Conservation (phyloP, 2,113 vertebrate genomes). For the Coregonus clupeaformis region DNA sequence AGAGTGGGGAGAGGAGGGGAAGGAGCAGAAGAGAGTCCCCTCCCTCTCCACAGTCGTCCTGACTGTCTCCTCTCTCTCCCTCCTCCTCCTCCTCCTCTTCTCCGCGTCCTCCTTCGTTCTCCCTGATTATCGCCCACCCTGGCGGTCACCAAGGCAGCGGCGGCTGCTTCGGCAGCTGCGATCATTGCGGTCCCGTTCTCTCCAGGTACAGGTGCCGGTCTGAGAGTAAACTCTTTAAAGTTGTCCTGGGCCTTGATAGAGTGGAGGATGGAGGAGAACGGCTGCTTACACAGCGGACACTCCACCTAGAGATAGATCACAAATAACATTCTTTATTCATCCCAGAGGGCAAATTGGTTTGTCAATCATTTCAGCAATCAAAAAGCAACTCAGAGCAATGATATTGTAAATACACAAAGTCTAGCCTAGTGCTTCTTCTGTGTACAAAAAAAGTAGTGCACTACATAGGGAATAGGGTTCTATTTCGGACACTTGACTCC, state of each 20-base stretch:
- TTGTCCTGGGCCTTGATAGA: no score
- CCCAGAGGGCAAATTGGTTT: no score
- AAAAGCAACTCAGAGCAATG: no score
- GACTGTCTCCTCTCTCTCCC: not conserved
- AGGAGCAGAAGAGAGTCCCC: no score
- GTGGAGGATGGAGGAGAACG: conserved; percentile 83
- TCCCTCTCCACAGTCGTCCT: conserved; percentile 11
- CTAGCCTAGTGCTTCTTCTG: no score
- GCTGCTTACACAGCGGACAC: conserved; percentile 91
- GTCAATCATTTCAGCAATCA: no score
- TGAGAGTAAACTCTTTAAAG: conserved; percentile 52
- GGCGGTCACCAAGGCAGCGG: conserved; percentile 71
- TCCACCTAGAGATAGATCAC: conserved; percentile 71
- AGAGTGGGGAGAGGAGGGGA: no score
- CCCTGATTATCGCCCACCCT: conserved; percentile 41
- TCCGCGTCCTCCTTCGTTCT: not conserved
- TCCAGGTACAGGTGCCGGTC: conserved; percentile 67
- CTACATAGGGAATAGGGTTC: no score
- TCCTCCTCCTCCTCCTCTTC: conserved; percentile 16
- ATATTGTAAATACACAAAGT: no score
- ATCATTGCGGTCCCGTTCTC: conserved; percentile 51
- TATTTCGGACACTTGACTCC: no score
- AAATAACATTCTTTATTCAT: no score
- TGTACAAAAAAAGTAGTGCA: no score
- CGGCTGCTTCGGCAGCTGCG: not conserved